A percentile compares a stretch with the other conserved stretches of the same genome.
phyloP scores from a whole-genome alignment of 2,888 invertebrate genomes.

The Cosmopolites sordidus region DNA sequence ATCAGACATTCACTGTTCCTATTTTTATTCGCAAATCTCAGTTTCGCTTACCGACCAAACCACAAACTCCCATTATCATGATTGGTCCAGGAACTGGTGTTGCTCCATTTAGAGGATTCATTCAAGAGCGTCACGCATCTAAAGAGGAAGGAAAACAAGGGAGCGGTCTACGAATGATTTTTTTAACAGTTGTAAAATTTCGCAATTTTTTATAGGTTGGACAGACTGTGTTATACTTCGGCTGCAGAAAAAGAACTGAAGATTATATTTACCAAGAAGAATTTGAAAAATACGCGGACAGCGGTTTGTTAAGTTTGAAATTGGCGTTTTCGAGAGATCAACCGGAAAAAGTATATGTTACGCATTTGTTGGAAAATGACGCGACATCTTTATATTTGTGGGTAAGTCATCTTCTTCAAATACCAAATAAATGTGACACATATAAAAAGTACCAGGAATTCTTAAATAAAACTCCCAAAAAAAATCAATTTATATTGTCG shows the following conservation, averaged over 20 bases:
- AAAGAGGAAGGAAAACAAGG: constrained; percentile 61
- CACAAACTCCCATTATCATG: constrained; percentile 92
- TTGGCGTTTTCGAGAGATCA: constrained; percentile 89
- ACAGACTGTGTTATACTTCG: constrained; percentile 91
- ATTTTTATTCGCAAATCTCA: constrained; percentile 97
- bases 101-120: constrained; percentile 97
- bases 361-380: constrained; percentile 80
- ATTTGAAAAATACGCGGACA: constrained; percentile 69
- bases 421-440: no score
- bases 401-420: no score
- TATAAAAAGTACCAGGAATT: no score
- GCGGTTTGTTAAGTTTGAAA: constrained; percentile 72
- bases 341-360: constrained; percentile 82
- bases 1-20: constrained; percentile 66
- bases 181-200: no score
- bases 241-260: constrained; percentile 84
- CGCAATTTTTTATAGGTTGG: constrained; percentile 68
- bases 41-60: constrained; percentile 88
- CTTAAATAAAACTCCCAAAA: no score
- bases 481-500: no score
- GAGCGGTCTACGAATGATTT: no score
- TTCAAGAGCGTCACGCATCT: constrained; percentile 83
- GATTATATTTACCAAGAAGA: constrained; percentile 95
- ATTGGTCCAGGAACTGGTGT: constrained; percentile 98
- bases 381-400: constrained; percentile 95